phyloP scores from a whole-genome alignment of 2,888 invertebrate species.

The Argyra leucocephala region DNA sequence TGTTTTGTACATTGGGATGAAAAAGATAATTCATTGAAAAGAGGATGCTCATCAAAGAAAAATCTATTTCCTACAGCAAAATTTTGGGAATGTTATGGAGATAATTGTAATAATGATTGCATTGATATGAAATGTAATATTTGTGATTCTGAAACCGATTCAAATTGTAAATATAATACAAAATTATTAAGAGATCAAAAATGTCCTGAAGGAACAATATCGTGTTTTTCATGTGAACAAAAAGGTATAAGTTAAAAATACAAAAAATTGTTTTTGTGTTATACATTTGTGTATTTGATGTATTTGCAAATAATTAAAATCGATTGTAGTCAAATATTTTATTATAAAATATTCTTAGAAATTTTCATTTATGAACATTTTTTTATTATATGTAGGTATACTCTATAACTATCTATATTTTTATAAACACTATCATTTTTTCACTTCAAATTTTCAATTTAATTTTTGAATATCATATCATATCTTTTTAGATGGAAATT shows the following conservation, averaged over 20 bases:
- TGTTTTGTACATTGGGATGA: constrained; percentile 32
- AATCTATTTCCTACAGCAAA: constrained; percentile 32
- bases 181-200: constrained; percentile 22
- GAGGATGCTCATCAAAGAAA: constrained; percentile 35
- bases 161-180: constrained; percentile 28
- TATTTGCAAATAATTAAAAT: no score
- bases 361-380: no score
- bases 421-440: no score
- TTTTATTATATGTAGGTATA: no score
- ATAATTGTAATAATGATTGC: constrained; percentile 32
- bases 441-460: no score
- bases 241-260: constrained; percentile 29
- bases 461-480: no score
- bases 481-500: constrained; percentile 25
- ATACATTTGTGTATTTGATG: no score
- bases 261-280: no score
- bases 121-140: constrained; percentile 32
- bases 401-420: no score
- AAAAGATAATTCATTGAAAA: constrained; percentile 30
- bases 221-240: constrained; percentile 35
- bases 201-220: constrained; percentile 28
- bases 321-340: no score
- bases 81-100: constrained; percentile 31
- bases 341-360: no score
- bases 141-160: constrained; percentile 29